Evolutionary conservation across 2,797 vertebrate species (phyloP), one percentile per base, ranked within the genome.

Genomic region (Psittacula derbiana): DNA sequence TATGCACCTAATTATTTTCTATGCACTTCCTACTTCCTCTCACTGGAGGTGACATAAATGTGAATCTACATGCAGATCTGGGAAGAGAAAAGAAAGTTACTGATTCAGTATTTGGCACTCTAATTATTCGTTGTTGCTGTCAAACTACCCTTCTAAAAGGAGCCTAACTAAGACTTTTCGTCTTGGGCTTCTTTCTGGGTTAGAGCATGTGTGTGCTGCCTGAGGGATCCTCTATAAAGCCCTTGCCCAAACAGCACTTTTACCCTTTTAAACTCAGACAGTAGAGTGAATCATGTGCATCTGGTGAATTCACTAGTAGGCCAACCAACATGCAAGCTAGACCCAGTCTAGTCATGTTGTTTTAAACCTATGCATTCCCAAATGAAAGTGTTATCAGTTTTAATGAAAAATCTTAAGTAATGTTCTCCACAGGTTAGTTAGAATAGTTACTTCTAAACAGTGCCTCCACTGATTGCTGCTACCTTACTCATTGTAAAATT

Each of bases 41-140:
- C n/a, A 30, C 25, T 23, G 33, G 31, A 67, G 33, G 20, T 81
- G 50, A 73, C 43, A 38, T 66, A 81, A 67, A 41, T 4, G 6
- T 60, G 76, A 92, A 81, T 81, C 86, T 69, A 41, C 65, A 23
- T 47, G 72, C 28, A 79, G 49, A 61, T 65, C 11, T 52, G 30
- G 30, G 44, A 92, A 75, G 30, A 58, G 44, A 76, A 79, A 89
- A 74, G 25, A 30, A 83, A 79, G 28, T 38, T 85, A 72, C 33
- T 40, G 62, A 62, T 70, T 96, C 92, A 94, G 69, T 58, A 55
- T 81, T 89, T 78, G 12, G 14, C 30, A 28, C 21, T 70, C 47
- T 87, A 82, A 85, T 89, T 81, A 85, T 69, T 95, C 52, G 11
- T 87, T 80, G 40, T 40, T 92, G 66, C 66, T 90, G 40, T 92